Evolutionary conservation across 2,888 invertebrate species (phyloP), one percentile per base, ranked within the genome.

Genomic region (Troides oblongomaculatus): DNA sequence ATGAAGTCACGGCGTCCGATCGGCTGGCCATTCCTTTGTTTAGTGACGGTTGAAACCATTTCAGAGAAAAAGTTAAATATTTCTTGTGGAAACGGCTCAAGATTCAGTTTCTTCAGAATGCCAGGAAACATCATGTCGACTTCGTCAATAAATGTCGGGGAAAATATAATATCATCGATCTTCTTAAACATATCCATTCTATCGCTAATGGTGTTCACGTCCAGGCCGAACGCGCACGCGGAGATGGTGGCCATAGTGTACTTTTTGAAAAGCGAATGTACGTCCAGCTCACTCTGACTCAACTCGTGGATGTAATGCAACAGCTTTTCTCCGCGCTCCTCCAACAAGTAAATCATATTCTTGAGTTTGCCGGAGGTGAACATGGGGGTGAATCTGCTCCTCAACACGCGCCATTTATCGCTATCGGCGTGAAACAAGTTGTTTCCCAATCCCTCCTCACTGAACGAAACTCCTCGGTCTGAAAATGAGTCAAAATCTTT

Each of bases 331-430:
- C 76, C 81, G 5, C 81, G 76, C 36, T 84, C 81, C 53, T 72
- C 72, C 21, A 88, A 72, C 39, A 88, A 67, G 71, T 82, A 74
- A 25, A 84, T 76, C 87, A 88, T 88, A 43, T 83, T 84, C 71
- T 82, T 87, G 17, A 87, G 73, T 75, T 88, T 88, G 3, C 83
- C 82, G 0, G 87, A 79, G 3, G 86, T 85, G 66, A 88, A 88
- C n/a, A 86, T 87, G 81, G 8, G 83, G 1, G 83, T 81, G 30
- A 89, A 81, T 3, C 78, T 76, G 57, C 76, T 79, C 65, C 87
- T 79, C n/a, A 87, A 73, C 0, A 79, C 72, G 12, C 76, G 74
- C 89, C 89, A 89, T 0, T 78, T 79, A 0, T 85, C 82, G 6
- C 79, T 83, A 46, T 84, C 81, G 0, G 84, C 79, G 62, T 81